A percentile compares a stretch with the other conserved stretches of the same genome.
Conservation (phyloP, 1,140 invertebrate genomes). For the Papilio polyxenes region DNA sequence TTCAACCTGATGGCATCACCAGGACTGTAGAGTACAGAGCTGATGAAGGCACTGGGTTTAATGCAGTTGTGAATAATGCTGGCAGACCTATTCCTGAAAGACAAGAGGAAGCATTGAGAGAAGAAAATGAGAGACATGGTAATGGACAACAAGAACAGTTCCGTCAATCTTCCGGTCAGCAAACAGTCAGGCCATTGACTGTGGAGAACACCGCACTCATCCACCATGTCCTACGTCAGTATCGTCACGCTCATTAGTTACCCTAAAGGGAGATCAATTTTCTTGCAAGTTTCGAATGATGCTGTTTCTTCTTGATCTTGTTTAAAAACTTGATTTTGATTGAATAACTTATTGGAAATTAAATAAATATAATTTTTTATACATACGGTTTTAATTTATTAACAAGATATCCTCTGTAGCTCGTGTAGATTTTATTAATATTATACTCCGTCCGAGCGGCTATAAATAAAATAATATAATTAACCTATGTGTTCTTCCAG, state of each 20-base stretch:
- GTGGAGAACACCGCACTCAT: slow-evolving; percentile 5
- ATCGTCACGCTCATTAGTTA: slow-evolving; percentile 3
- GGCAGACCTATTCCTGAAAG: slow-evolving; percentile 31
- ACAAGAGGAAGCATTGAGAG: neutral
- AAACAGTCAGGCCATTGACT: neutral
- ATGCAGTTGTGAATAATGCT: slow-evolving; percentile 54
- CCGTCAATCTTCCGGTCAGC: neutral
- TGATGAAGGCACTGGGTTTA: slow-evolving; percentile 53
- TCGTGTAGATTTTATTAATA: too few relatives aligned
- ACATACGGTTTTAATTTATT: neutral
- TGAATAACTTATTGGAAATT: neutral
- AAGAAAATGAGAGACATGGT: neutral
- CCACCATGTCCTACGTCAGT: neutral
- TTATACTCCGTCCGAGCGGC: too few relatives aligned
- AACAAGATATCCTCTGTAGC: too few relatives aligned
- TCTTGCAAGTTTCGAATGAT: neutral
- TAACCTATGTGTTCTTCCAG: too few relatives aligned
- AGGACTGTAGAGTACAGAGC: slow-evolving; percentile 83
- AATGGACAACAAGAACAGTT: neutral
- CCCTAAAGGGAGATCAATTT: neutral
- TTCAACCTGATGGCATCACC: slow-evolving; percentile 83
- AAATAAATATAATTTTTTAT: slow-evolving; percentile 13
- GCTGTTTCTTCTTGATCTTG: neutral
- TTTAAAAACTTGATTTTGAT: neutral
- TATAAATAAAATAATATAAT: too few relatives aligned